Percentiles rank a stretch among this genome's conserved stretches.
Conservation (phyloP, 2,888 invertebrate genomes). For the Prostheceraeus crozeri region DNA sequence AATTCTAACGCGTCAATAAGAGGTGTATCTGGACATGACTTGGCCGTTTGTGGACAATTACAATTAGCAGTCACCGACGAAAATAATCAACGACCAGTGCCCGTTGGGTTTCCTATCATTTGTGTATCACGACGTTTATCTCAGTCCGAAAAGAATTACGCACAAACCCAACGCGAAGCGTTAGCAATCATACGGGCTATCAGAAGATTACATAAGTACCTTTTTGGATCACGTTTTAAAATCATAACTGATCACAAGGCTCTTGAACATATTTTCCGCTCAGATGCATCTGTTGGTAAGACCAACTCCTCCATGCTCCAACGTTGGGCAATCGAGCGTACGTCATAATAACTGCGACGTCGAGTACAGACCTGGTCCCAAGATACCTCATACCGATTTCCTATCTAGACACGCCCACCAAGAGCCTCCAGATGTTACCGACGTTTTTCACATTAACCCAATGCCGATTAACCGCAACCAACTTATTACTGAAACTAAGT, state of each 20-base stretch:
- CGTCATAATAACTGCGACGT: not conserved
- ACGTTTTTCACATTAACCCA: too few relatives aligned
- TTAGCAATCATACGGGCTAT: slow-evolving; percentile 3
- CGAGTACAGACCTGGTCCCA: slow-evolving; percentile 9
- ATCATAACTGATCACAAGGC: not conserved
- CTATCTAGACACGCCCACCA: slow-evolving; percentile 9
- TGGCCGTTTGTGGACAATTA: too few relatives aligned
- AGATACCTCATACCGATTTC: slow-evolving; percentile 6
- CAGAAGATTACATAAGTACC: slow-evolving; percentile 13
- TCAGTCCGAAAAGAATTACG: not conserved
- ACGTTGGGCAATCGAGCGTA: not conserved
- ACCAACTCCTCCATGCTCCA: slow-evolving; percentile 6
- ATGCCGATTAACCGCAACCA: slow-evolving; percentile 3
- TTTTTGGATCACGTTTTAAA: not conserved
- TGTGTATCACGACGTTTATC: not conserved
- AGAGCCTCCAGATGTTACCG: slow-evolving; percentile 12
- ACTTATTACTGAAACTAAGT: not conserved
- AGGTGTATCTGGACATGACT: too few relatives aligned
- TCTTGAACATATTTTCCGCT: not conserved
- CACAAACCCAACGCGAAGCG: not conserved
- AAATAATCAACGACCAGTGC: too few relatives aligned
- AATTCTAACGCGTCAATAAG: too few relatives aligned
- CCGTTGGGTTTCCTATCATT: not conserved
- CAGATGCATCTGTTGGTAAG: slow-evolving; percentile 13
- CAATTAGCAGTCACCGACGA: too few relatives aligned